phyloP scores from a whole-genome alignment of 2,888 invertebrate species.

The Pseudoips prasinana region DNA sequence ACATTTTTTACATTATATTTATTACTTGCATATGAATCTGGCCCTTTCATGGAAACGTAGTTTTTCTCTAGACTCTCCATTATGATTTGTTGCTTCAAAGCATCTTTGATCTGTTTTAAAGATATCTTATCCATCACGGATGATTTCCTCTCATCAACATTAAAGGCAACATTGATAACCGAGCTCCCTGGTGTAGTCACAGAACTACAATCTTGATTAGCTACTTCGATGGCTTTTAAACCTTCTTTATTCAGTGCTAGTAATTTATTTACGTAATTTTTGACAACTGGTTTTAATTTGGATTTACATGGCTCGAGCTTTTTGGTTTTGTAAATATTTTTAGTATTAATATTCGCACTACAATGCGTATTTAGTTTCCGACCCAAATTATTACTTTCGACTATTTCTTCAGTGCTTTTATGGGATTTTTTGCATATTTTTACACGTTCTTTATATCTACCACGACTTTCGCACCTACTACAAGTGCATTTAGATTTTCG shows the following conservation, averaged over 20 bases:
- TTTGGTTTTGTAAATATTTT: slow-evolving; percentile 22
- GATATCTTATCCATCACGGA: slow-evolving; percentile 51
- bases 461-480: slow-evolving; percentile 26
- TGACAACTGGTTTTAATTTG: slow-evolving; percentile 56
- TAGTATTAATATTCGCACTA: slow-evolving; percentile 17
- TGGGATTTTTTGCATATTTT: slow-evolving; percentile 19
- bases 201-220: slow-evolving; percentile 70
- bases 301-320: slow-evolving; percentile 19
- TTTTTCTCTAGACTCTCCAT: slow-evolving; percentile 30
- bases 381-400: background rate
- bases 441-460: slow-evolving; percentile 5
- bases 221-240: slow-evolving; percentile 63
- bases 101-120: slow-evolving; percentile 59
- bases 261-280: slow-evolving; percentile 65
- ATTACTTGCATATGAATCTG: slow-evolving; percentile 7
- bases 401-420: slow-evolving; percentile 20
- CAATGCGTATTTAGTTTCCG: background rate
- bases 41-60: slow-evolving; percentile 12
- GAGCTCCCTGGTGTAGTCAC: slow-evolving; percentile 74
- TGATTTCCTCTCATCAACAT: slow-evolving; percentile 41
- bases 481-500: slow-evolving; percentile 26
- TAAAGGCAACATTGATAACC: slow-evolving; percentile 60
- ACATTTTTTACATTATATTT: slow-evolving; percentile 11
- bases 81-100: slow-evolving; percentile 52
- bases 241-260: slow-evolving; percentile 62